phyloP scores from a whole-genome alignment of 2,113 vertebrate genomes.

The Catharus minimus region DNA sequence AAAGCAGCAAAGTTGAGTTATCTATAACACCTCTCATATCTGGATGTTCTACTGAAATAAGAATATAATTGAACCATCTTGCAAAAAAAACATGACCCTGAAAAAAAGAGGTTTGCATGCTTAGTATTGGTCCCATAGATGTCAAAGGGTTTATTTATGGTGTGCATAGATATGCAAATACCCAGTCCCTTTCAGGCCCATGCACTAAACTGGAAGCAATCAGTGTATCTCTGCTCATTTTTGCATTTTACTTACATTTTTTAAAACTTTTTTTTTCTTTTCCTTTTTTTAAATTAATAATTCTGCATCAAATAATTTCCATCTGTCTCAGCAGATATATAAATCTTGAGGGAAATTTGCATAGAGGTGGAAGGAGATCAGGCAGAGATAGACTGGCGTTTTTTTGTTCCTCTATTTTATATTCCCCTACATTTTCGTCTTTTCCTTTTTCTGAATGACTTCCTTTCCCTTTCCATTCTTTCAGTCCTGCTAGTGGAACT shows the following conservation, averaged over 20 bases:
- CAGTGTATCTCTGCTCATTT: not conserved
- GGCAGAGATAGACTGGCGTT: not conserved
- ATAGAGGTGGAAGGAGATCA: not conserved
- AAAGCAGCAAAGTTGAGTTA: not conserved
- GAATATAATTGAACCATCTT: not conserved
- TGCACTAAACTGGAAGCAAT: not conserved
- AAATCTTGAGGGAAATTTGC: not conserved
- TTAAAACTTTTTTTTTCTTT: not conserved
- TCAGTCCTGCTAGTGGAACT: not conserved
- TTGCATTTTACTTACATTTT: not conserved
- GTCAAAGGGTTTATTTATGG: not conserved
- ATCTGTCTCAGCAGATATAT: not conserved
- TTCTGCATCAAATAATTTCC: not conserved
- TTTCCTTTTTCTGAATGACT: not conserved
- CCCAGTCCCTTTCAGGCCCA: not conserved
- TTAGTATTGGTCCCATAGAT: not conserved
- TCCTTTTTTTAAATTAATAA: not conserved
- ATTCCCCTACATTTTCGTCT: not conserved
- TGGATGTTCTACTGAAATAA: not conserved
- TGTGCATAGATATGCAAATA: not conserved
- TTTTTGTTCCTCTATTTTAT: not conserved
- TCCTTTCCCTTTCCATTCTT: not conserved
- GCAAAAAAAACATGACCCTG: not conserved
- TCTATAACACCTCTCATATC: not conserved
- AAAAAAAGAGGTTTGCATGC: not conserved